phyloP scores from a whole-genome alignment of 2,113 vertebrate genomes.

The Cacatua alba region DNA sequence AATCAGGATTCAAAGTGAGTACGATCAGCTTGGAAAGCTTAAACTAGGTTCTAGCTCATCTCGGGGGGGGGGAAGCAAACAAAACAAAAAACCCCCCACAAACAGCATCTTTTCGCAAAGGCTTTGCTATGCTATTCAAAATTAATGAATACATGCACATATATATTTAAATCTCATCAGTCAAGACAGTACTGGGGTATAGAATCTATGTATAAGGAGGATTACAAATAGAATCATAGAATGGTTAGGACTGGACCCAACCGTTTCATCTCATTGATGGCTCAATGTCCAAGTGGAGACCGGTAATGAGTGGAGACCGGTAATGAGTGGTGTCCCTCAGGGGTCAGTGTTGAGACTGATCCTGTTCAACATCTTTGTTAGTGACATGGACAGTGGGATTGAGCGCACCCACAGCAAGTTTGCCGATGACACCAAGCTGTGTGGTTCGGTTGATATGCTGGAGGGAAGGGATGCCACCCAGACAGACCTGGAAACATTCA shows the following conservation, averaged over 20 bases:
- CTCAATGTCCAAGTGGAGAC: background rate
- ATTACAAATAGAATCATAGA: background rate
- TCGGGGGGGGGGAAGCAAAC: no score
- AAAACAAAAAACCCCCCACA: no score
- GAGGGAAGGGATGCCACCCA: background rate
- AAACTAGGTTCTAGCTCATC: background rate
- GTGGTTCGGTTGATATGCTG: background rate
- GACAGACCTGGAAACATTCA: background rate
- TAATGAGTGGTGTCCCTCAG: background rate
- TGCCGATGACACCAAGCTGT: background rate
- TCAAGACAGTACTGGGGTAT: rapidly evolving
- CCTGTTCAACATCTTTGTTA: background rate
- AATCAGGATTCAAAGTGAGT: background rate
- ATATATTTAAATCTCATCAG: background rate
- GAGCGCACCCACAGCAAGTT: background rate
- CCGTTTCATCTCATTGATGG: background rate
- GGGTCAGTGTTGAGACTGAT: background rate
- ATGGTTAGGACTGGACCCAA: background rate
- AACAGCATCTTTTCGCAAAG: no score
- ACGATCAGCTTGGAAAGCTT: background rate
- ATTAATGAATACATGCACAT: no score
- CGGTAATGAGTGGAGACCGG: background rate
- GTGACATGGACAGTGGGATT: background rate
- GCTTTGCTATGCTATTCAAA: no score
- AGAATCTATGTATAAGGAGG: background rate